Percentiles rank a stretch among this genome's conserved stretches.
Evolutionary conservation across 1,140 invertebrate genomes (phyloP).

Genomic region (Aphidius gifuensis): DNA sequence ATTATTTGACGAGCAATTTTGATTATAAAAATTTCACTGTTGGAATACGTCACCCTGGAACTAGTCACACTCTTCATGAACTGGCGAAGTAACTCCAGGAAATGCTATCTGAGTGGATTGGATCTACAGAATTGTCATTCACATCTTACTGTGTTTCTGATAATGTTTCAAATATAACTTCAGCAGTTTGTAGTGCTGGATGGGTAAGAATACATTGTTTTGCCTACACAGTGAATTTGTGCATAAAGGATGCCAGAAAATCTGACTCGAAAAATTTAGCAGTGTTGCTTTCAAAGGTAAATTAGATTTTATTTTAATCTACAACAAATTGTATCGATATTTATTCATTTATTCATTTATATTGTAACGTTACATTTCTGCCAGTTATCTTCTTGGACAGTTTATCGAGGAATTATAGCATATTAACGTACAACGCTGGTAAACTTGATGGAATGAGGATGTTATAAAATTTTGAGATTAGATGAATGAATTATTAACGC

Average conservation of each 20-base stretch:
- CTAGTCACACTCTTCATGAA: neutral
- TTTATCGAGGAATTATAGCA: too few relatives aligned
- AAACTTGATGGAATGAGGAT: too few relatives aligned
- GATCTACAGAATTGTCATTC: neutral
- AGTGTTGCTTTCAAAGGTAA: too few relatives aligned
- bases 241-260: neutral
- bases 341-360: too few relatives aligned
- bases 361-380: too few relatives aligned
- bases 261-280: too few relatives aligned
- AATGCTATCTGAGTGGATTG: neutral
- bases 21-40: constrained; percentile 10
- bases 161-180: constrained; percentile 10
- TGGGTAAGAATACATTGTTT: neutral
- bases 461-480: too few relatives aligned
- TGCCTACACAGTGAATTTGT: neutral
- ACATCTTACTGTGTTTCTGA: constrained; percentile 12
- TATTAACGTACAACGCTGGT: too few relatives aligned
- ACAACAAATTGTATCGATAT: too few relatives aligned
- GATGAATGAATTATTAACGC: too few relatives aligned
- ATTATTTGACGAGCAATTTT: constrained; percentile 13
- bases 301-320: too few relatives aligned
- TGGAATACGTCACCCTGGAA: neutral
- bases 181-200: neutral
- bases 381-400: too few relatives aligned
- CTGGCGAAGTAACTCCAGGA: neutral